phyloP scores from a whole-genome alignment of 2,113 vertebrate species.

The Emberiza fucata region DNA sequence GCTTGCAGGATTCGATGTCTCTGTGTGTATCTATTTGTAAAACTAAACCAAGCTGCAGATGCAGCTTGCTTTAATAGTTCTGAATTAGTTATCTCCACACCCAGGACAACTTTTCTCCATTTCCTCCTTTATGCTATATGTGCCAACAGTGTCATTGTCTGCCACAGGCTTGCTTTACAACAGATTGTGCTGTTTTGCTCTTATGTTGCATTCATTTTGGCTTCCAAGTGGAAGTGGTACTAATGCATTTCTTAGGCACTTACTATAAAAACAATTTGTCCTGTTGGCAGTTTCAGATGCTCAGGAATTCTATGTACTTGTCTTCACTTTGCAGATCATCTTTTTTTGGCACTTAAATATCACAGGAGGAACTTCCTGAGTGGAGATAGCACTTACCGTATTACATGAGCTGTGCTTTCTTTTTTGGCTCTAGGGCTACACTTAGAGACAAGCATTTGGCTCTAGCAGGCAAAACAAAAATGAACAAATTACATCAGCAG shows the following conservation, averaged over 20 bases:
- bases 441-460: background rate
- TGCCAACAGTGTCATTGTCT: background rate
- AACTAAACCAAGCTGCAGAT: background rate
- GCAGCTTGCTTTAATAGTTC: background rate
- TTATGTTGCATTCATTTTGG: background rate
- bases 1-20: background rate
- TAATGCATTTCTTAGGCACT: constrained; percentile 50
- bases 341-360: constrained; percentile 47
- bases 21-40: background rate
- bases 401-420: background rate
- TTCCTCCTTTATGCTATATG: background rate
- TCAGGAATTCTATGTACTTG: constrained; percentile 40
- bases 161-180: background rate
- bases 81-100: constrained; percentile 6
- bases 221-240: constrained; percentile 40
- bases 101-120: background rate
- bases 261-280: constrained; percentile 57
- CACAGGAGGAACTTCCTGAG: constrained; percentile 39
- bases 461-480: background rate
- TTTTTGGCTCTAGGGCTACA: constrained; percentile 16
- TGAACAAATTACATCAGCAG: background rate
- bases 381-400: constrained; percentile 9
- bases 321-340: constrained; percentile 57
- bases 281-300: constrained; percentile 52
- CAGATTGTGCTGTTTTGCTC: background rate